A percentile compares a stretch with the other conserved stretches of the same genome.
Evolutionary conservation across 2,113 vertebrate species (phyloP).

Genomic region (Thamnophis sirtalis): DNA sequence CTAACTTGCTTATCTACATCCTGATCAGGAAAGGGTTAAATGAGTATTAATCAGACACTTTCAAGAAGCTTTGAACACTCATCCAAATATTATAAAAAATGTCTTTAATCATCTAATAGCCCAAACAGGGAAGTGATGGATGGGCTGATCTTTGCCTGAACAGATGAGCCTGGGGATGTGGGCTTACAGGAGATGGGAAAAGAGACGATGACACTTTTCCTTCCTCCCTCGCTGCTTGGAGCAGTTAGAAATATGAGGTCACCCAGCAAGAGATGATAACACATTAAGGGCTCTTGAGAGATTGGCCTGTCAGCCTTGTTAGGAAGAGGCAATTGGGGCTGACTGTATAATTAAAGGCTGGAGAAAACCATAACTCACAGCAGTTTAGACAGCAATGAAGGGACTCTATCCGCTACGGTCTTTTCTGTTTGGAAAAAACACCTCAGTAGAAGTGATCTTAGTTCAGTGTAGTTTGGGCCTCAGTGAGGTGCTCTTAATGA

Average conservation of each 20-base stretch:
- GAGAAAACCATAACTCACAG: conserved; percentile 67
- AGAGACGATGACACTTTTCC: conserved; percentile 64
- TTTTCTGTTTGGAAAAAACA: conserved; percentile 49
- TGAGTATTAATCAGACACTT: conserved; percentile 54
- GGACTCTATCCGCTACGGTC: conserved; percentile 36
- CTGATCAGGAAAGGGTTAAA: conserved; percentile 49
- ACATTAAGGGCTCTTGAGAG: conserved; percentile 72
- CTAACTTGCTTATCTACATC: not conserved
- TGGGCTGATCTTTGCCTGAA: conserved; percentile 61
- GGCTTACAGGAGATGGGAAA: conserved; percentile 19
- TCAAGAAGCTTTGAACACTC: conserved; percentile 62
- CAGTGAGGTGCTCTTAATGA: not conserved
- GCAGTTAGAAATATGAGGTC: conserved; percentile 73
- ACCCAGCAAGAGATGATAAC: conserved; percentile 68
- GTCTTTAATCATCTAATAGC: conserved; percentile 71
- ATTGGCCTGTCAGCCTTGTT: conserved; percentile 71
- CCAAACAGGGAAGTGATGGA: conserved; percentile 57
- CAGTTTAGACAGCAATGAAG: conserved; percentile 55
- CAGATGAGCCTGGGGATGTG: conserved; percentile 59
- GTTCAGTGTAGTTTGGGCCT: not conserved
- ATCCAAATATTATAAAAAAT: conserved; percentile 72
- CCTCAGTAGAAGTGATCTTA: conserved; percentile 33
- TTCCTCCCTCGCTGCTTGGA: conserved; percentile 48
- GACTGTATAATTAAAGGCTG: conserved; percentile 71
- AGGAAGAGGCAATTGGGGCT: conserved; percentile 69